These are phyloP conservation scores for Nettapus auritus DNA, from an alignment of 2,113 vertebrate species.

Conservation along the genomic window DNA sequence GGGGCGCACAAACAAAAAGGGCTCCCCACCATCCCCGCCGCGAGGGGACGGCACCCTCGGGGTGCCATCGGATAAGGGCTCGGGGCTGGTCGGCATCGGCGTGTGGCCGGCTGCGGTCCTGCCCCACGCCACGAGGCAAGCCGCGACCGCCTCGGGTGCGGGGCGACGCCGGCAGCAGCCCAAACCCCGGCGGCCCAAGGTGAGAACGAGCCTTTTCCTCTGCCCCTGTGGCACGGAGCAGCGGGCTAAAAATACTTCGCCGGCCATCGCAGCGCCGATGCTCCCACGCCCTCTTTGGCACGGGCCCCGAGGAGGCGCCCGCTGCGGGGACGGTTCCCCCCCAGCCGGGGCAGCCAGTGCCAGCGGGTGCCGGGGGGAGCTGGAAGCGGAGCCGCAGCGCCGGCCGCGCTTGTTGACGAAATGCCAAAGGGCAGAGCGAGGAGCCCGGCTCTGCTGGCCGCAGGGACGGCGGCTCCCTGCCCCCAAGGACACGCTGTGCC, in stretches of 20 bases:
- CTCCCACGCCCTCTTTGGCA: conserved; percentile 52
- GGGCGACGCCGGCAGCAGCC: not conserved
- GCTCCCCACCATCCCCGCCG: accelerated
- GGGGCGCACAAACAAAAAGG: too few relatives aligned
- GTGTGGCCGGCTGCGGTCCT: not conserved
- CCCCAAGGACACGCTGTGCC: not conserved
- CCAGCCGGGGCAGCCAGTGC: not conserved
- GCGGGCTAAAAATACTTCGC: not conserved
- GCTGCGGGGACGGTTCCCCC: not conserved
- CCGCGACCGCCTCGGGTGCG: accelerated
- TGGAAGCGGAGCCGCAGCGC: not conserved
- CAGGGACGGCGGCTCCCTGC: not conserved
- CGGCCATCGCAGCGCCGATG: not conserved
- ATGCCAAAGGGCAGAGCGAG: conserved; percentile 18
- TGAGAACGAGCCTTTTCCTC: conserved; percentile 45
- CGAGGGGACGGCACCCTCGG: accelerated
- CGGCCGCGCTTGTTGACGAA: not conserved
- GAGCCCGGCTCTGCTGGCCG: not conserved
- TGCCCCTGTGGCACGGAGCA: not conserved
- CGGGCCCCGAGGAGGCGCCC: accelerated
- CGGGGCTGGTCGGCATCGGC: accelerated
- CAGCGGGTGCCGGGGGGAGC: conserved; percentile 31
- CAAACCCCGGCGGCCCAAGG: not conserved
- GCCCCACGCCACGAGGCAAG: not conserved
- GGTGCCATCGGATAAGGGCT: accelerated